Evolutionary conservation across 2,113 vertebrate species (phyloP).

Genomic region (Cochlearius cochlearius): DNA sequence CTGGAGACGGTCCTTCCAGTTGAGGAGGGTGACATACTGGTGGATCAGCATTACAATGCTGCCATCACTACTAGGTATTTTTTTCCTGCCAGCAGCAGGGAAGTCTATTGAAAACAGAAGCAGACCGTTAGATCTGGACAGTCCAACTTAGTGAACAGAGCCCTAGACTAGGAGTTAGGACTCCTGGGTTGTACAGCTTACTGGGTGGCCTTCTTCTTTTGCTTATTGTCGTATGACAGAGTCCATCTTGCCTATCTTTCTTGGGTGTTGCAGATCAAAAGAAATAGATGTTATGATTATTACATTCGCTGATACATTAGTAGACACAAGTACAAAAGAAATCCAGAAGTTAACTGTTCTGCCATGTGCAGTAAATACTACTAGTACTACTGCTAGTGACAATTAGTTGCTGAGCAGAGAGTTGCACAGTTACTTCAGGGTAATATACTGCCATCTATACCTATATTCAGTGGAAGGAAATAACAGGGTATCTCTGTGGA

Average conservation of each 20-base stretch:
- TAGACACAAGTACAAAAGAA: not conserved
- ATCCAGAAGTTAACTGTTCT: not conserved
- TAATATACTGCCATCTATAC: not conserved
- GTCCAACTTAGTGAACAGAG: not conserved
- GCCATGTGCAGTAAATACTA: not conserved
- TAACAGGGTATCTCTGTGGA: not conserved
- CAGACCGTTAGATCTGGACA: not conserved
- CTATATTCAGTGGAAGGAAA: not conserved
- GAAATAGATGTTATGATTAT: not conserved
- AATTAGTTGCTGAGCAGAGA: conserved; percentile 2
- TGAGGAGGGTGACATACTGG: not conserved
- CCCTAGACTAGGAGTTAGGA: not conserved
- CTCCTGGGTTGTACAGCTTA: not conserved
- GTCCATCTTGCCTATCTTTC: not conserved
- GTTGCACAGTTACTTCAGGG: not conserved
- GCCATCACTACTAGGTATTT: not conserved
- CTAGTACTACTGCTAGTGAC: not conserved
- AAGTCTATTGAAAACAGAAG: not conserved
- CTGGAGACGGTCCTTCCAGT: not conserved
- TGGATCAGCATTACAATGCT: not conserved
- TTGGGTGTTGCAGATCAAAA: not conserved
- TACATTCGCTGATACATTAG: not conserved
- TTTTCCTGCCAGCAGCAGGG: not conserved
- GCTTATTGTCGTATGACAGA: not conserved
- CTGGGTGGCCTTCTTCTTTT: not conserved